Base-by-base conservation (phyloP, 1,140 invertebrate species). In the Rhysida immarginata region DNA sequence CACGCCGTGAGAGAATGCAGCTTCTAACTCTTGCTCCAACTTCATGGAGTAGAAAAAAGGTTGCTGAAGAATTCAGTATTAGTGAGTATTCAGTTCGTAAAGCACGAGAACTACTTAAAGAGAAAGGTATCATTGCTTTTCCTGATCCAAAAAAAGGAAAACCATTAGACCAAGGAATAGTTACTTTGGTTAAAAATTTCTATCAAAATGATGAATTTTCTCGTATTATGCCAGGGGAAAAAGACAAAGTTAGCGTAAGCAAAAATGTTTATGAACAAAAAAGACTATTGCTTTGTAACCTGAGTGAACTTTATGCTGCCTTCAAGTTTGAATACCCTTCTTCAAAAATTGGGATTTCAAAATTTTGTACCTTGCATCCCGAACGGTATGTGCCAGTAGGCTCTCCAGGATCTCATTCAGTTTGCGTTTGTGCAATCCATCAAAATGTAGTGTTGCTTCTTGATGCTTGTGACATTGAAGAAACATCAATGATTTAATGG, bases 401-500 rank as follows among this genome's bases (percentile, higher is more conserved):
- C 5, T 21, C 27, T 23, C 5, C 13, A 11, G 50, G 50, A 8
- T 27, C 8, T 8, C 63, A 66, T 56, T 59, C 42, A 49, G 64
- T 65, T 46, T 62, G 61, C 45, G 58, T 63, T 26, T 61, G 59
- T 29, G 27, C 23, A 8, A 52, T 49, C 20, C 60, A 61, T 27
- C 56, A 61, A 46, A 61, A 67, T 45, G 53, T 64, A 26, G 60
- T 60, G 57, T 53, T 66, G n/a, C 61, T 64, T 21, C 35, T 29
- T 59, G 5, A 2, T n/a, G 18, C 23, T 27, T 13, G 20, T 55
- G 21, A 49, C 64, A 27, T 53, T 55, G 21, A 53, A 62, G n/a
- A 35, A 16, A 35, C 16, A 16, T 16, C 29, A 35, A 35, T 35
- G 29, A 35, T 16, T 16, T 35, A 16, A 35, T 35, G 16, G 29